Evolutionary conservation across 2,888 invertebrate species (phyloP), one percentile per base, ranked within the genome.

Genomic region (Palloptera scutellata): DNA sequence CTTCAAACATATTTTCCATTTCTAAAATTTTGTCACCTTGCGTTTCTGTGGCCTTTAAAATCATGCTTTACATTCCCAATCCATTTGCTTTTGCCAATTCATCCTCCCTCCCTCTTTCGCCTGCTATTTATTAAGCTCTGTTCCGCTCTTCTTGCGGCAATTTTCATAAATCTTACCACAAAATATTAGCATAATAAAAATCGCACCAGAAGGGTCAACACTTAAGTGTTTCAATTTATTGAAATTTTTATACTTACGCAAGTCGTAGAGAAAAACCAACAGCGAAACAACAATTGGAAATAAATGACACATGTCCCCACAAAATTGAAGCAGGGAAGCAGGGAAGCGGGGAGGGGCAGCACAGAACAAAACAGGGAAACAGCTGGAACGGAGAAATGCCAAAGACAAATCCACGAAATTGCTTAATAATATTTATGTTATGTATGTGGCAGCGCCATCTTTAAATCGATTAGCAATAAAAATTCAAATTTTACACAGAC

Each of bases 391-490:
- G 13, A 51, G 57, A 54, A 58, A 41, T 9, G 17, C n/a, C 42
- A 41, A 42, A 53, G 54, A 45, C 40, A n/a, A 11, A 51, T 15
- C 19, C 41, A 53, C 40, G 19, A 61, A 66, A 70, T 66, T 63
- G 70, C 66, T 66, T 66, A 61, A 68, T 66, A 70, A 65, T 64
- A 65, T 66, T 68, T 63, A 67, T 58, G 58, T 61, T 17, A 19
- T 15, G n/a, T 17, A 19, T 15, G n/a, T 15, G 51, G 51, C 15
- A 61, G 43, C 60, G 76, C 66, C 75, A 73, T 75, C 68, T 67
- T 63, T 54, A 70, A 77, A 80, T 81, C 79, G 79, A 79, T 79
- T 77, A 77, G 78, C 78, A 81, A 81, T 79, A 79, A 79, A 79
- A 79, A 81, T 80, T 81, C 81, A 80, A 79, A 78, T 79, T 80